Percentiles rank a stretch among this genome's conserved stretches.
Evolutionary conservation across 2,888 invertebrate species (phyloP).

Genomic region (Poecilus cupreus): DNA sequence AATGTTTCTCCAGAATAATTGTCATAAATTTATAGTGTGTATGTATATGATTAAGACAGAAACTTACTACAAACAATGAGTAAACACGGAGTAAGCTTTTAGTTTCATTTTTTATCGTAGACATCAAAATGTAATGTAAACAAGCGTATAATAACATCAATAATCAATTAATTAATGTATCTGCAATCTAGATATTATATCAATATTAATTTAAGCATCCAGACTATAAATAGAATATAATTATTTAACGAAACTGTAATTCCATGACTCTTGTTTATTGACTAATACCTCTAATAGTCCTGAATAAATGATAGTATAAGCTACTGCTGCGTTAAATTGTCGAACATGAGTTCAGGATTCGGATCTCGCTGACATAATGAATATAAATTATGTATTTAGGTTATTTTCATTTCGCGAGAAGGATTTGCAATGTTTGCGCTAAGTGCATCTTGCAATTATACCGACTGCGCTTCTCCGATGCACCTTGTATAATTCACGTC

Average conservation of each 20-base stretch:
- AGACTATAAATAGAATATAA: too few relatives aligned
- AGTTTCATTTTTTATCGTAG: too few relatives aligned
- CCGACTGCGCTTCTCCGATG: neutral
- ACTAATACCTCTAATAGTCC: neutral
- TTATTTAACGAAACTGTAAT: neutral
- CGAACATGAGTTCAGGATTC: slow-evolving; percentile 5
- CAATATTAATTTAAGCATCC: too few relatives aligned
- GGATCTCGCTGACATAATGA: slow-evolving; percentile 23
- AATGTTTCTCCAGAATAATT: too few relatives aligned
- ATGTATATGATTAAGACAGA: too few relatives aligned
- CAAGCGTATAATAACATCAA: too few relatives aligned
- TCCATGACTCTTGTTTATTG: neutral
- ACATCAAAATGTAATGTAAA: too few relatives aligned
- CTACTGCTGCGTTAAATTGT: slow-evolving; percentile 4
- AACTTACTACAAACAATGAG: too few relatives aligned
- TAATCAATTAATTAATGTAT: too few relatives aligned
- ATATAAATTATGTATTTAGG: slow-evolving; percentile 51
- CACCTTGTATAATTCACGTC: neutral
- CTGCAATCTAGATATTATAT: too few relatives aligned
- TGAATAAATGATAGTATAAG: neutral
- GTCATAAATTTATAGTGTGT: too few relatives aligned
- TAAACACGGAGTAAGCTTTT: too few relatives aligned
- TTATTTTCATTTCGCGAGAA: slow-evolving; percentile 32
- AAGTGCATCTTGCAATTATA: slow-evolving; percentile 28
- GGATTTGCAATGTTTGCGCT: slow-evolving; percentile 19